Conservation (phyloP, 2,797 vertebrate genomes). For the Micropoecilia bifurca region DNA sequence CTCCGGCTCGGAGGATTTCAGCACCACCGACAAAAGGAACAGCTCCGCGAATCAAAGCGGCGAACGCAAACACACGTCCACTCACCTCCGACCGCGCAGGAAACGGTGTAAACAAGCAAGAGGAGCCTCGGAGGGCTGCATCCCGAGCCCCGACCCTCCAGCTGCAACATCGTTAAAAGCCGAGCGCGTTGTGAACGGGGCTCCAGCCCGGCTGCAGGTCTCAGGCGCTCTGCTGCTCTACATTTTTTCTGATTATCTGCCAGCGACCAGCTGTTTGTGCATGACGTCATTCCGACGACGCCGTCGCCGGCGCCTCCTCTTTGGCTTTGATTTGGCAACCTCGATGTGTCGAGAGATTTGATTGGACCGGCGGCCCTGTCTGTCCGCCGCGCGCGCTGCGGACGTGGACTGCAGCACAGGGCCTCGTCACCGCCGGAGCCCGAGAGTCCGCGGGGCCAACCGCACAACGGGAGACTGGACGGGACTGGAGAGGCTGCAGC, state of each 20-base stretch:
- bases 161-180: conserved; percentile 79
- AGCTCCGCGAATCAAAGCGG: conserved; percentile 72
- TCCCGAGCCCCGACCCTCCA: conserved; percentile 72
- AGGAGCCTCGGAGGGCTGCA: conserved; percentile 78
- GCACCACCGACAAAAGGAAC: conserved; percentile 73
- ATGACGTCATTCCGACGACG: conserved; percentile 83
- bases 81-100: conserved; percentile 85
- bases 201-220: conserved; percentile 77
- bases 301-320: conserved; percentile 72
- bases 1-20: conserved; percentile 61
- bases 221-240: conserved; percentile 82
- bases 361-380: conserved; percentile 73
- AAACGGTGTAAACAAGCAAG: conserved; percentile 77
- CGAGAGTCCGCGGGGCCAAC: conserved; percentile 46
- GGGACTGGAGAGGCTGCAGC: conserved; percentile 40
- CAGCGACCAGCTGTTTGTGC: conserved; percentile 86
- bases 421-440: conserved; percentile 48
- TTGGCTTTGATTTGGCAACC: conserved; percentile 78
- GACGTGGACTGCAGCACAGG: conserved; percentile 74
- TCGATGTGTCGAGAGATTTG: conserved; percentile 56
- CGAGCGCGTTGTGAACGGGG: conserved; percentile 63
- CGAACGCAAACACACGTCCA: conserved; percentile 46
- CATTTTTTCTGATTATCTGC: conserved; percentile 81
- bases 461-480: conserved; percentile 16
- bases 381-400: conserved; percentile 54